Conservation (phyloP, 2,888 invertebrate species). For the Drosophila eohydei region DNA sequence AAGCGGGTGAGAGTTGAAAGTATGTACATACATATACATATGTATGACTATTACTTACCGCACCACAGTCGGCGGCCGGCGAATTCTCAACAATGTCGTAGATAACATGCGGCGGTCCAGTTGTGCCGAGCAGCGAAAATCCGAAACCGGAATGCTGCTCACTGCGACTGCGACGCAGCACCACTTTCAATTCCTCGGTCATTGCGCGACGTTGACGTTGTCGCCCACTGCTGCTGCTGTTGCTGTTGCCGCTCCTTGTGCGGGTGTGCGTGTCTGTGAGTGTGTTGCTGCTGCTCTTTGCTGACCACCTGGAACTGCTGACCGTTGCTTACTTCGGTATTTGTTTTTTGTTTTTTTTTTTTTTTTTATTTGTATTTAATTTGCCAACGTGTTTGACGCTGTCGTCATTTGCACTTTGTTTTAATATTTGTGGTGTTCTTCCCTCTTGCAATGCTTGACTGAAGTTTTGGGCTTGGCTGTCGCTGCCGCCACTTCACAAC, state of each 20-base stretch:
- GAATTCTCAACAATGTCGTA: slow-evolving; percentile 97
- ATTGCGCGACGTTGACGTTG: slow-evolving; percentile 70
- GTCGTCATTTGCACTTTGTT: slow-evolving; percentile 63
- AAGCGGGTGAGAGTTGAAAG: not conserved
- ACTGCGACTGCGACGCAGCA: slow-evolving; percentile 93
- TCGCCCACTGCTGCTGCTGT: slow-evolving; percentile 28
- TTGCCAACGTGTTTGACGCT: slow-evolving; percentile 51
- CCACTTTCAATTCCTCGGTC: slow-evolving; percentile 95
- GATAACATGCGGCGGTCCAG: slow-evolving; percentile 96
- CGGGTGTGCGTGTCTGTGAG: slow-evolving; percentile 44
- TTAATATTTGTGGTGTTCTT: slow-evolving; percentile 46
- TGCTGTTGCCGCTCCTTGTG: slow-evolving; percentile 52
- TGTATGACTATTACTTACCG: slow-evolving; percentile 77
- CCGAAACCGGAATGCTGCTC: slow-evolving; percentile 94
- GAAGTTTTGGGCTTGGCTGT: slow-evolving; percentile 83
- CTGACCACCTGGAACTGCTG: slow-evolving; percentile 60
- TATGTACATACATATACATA: slow-evolving; percentile 6
- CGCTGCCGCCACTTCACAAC: slow-evolving; percentile 54
- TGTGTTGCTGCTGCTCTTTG: slow-evolving; percentile 37
- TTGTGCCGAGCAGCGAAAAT: slow-evolving; percentile 95
- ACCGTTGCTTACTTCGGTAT: slow-evolving; percentile 45
- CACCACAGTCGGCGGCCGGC: slow-evolving; percentile 93
- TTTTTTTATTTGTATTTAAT: slow-evolving; percentile 38
- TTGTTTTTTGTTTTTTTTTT: slow-evolving; percentile 33
- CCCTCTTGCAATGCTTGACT: slow-evolving; percentile 72